Conservation (phyloP, 2,113 vertebrate genomes). For the Otus sunia region DNA sequence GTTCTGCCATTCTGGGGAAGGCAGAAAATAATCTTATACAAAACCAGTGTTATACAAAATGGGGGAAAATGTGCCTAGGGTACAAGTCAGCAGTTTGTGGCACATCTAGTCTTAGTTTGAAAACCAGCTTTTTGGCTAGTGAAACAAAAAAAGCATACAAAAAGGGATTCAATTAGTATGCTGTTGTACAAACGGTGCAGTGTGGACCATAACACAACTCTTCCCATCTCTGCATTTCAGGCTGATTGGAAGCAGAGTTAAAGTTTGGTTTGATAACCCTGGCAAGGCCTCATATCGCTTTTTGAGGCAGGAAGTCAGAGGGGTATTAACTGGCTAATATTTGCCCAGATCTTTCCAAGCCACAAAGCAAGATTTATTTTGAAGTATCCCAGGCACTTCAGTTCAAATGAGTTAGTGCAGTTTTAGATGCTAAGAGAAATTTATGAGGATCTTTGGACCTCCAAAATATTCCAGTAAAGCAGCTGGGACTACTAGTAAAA, state of each 20-base stretch:
- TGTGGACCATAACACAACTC: background rate
- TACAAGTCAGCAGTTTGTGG: background rate
- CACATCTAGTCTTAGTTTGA: background rate
- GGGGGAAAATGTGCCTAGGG: background rate
- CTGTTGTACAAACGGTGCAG: background rate
- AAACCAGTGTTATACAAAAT: background rate
- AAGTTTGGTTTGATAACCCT: background rate
- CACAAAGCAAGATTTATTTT: slow-evolving; percentile 8
- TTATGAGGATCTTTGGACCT: slow-evolving; percentile 3
- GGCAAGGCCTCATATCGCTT: background rate
- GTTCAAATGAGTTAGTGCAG: background rate
- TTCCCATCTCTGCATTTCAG: background rate
- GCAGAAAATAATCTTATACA: background rate
- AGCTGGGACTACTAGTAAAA: slow-evolving; percentile 3
- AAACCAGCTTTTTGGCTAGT: background rate
- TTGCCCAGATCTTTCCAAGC: background rate
- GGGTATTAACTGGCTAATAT: background rate
- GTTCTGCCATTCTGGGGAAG: background rate
- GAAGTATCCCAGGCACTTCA: background rate
- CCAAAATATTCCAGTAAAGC: background rate
- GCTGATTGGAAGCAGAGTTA: background rate
- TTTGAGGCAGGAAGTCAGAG: background rate
- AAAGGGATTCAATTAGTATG: background rate
- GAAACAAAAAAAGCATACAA: background rate
- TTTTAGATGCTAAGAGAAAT: background rate